A percentile compares a stretch with the other conserved stretches of the same genome.
These are phyloP conservation scores for Drosophila falleni DNA, from an alignment of 2,888 invertebrate genomes.

Conservation along the genomic window DNA sequence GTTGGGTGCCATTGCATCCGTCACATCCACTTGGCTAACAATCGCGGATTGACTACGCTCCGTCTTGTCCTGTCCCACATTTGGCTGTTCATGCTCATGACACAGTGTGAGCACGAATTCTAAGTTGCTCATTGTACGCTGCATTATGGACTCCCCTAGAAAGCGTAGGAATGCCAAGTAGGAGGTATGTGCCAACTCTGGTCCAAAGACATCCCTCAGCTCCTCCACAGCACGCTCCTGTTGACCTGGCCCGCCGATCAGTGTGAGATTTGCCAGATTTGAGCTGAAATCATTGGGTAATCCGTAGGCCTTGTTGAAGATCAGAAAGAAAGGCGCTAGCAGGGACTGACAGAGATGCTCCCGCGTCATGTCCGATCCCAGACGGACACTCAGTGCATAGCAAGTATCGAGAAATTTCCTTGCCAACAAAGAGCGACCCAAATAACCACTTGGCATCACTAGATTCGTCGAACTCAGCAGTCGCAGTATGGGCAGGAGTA, in stretches of 20 bases:
- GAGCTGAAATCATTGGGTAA: conserved; percentile 74
- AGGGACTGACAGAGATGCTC: conserved; percentile 90
- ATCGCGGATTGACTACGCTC: conserved; percentile 40
- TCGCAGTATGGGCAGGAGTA: conserved; percentile 93
- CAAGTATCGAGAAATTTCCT: conserved; percentile 93
- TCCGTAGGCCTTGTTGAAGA: conserved; percentile 90
- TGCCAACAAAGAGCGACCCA: conserved; percentile 91
- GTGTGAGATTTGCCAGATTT: conserved; percentile 54
- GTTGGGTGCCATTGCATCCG: conserved; percentile 85
- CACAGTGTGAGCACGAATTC: conserved; percentile 92
- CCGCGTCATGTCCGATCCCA: conserved; percentile 92
- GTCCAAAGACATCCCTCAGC: conserved; percentile 92
- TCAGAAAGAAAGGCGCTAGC: conserved; percentile 91
- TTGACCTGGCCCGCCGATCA: conserved; percentile 47
- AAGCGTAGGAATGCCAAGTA: conserved; percentile 92
- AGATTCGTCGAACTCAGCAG: conserved; percentile 92
- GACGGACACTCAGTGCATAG: conserved; percentile 91
- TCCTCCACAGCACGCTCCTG: conserved; percentile 89
- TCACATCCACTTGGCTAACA: conserved; percentile 42
- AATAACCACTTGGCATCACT: conserved; percentile 92
- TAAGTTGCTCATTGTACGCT: conserved; percentile 91
- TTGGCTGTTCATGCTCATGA: conserved; percentile 87
- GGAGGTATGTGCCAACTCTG: conserved; percentile 93
- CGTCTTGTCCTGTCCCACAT: conserved; percentile 68
- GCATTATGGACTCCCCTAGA: conserved; percentile 90